These are phyloP conservation scores for Agrotis clavis DNA, from an alignment of 2,888 invertebrate genomes.

Conservation along the genomic window DNA sequence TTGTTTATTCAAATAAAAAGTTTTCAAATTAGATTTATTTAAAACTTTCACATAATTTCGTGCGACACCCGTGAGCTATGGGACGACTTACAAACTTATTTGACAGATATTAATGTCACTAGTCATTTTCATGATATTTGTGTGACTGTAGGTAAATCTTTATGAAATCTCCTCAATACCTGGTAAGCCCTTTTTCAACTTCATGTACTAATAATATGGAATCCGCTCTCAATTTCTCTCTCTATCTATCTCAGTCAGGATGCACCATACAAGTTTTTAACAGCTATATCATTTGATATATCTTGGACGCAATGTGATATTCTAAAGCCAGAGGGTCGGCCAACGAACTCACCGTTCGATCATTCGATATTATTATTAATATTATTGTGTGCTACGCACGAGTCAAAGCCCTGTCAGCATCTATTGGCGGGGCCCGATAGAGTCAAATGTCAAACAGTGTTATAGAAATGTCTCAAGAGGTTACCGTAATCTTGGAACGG, in stretches of 20 bases:
- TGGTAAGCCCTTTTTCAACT: neutral
- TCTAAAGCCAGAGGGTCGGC: too few relatives aligned
- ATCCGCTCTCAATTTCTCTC: neutral
- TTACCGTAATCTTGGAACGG: too few relatives aligned
- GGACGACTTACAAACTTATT: neutral
- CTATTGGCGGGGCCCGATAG: too few relatives aligned
- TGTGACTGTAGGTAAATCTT: neutral
- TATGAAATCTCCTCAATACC: neutral
- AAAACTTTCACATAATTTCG: constrained; percentile 4
- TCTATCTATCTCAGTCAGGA: too few relatives aligned
- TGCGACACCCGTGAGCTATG: neutral
- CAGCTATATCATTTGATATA: too few relatives aligned
- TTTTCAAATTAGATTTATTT: constrained; percentile 7
- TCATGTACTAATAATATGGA: neutral
- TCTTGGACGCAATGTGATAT: too few relatives aligned
- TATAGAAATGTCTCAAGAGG: too few relatives aligned
- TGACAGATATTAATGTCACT: neutral
- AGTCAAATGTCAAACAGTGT: too few relatives aligned
- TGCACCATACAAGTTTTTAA: neutral
- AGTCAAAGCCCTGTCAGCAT: too few relatives aligned
- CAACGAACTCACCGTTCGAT: too few relatives aligned
- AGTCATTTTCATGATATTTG: neutral
- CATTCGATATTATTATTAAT: too few relatives aligned
- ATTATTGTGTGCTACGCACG: too few relatives aligned
- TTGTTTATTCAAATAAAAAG: constrained; percentile 5